Evolutionary conservation across 2,113 vertebrate genomes (phyloP).

Genomic region (Stomatorhinus ivindoensis): DNA sequence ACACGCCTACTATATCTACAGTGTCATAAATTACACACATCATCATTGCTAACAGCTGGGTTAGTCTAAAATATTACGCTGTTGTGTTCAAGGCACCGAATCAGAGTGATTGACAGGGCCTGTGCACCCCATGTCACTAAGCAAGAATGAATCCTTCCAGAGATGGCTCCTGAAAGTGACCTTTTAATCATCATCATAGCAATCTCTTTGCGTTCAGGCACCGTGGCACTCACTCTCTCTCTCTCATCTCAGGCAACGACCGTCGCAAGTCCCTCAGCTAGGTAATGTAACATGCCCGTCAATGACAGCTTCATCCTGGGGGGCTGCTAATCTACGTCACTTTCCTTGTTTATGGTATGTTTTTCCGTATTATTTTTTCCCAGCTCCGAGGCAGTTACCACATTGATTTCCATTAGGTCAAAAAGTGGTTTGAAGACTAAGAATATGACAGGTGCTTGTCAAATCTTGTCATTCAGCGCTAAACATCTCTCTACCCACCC

Average conservation of each 20-base stretch:
- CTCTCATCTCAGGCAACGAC: constrained; percentile 64
- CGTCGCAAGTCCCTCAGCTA: constrained; percentile 80
- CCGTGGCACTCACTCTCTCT: constrained; percentile 42
- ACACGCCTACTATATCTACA: constrained; percentile 89
- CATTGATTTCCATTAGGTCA: constrained; percentile 55
- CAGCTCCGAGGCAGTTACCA: constrained; percentile 50
- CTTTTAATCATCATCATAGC: constrained; percentile 79
- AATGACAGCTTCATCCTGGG: constrained; percentile 67
- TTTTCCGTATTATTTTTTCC: constrained; percentile 39
- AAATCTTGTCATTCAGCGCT: background rate
- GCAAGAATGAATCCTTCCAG: constrained; percentile 96
- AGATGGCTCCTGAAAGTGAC: constrained; percentile 81
- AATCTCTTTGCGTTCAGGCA: constrained; percentile 71
- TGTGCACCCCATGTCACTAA: constrained; percentile 70
- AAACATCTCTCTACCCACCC: background rate
- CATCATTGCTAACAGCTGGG: constrained; percentile 87
- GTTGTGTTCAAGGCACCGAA: constrained; percentile 86
- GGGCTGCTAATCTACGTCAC: constrained; percentile 74
- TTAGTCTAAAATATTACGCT: constrained; percentile 98
- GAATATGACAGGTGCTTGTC: constrained; percentile 50
- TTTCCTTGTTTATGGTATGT: constrained; percentile 67
- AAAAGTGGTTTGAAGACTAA: constrained; percentile 40
- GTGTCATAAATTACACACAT: constrained; percentile 99
- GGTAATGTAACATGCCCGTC: constrained; percentile 46
- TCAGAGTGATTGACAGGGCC: constrained; percentile 99